phyloP scores from a whole-genome alignment of 2,797 vertebrate genomes.

The Phyllotis vaccarum region DNA sequence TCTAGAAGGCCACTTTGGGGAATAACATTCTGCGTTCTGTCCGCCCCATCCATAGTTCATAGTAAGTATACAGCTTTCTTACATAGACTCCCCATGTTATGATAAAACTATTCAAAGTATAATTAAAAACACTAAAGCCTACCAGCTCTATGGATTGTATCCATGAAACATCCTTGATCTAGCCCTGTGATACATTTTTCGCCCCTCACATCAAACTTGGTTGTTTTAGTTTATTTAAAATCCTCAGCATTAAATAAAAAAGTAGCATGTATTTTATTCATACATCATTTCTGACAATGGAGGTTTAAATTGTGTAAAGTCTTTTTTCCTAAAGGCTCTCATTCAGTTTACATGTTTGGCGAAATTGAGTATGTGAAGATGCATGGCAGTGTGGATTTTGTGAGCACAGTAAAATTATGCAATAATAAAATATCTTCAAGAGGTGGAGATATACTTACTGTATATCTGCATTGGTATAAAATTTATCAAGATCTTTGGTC shows the following conservation, averaged over 20 bases:
- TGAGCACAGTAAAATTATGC: not conserved
- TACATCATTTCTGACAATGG: not conserved
- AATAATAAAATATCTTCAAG: not conserved
- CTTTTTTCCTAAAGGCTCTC: not conserved
- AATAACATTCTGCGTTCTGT: not conserved
- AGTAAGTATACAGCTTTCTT: not conserved
- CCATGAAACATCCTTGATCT: too few relatives aligned
- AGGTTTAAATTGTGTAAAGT: not conserved
- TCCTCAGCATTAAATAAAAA: not conserved
- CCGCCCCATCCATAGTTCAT: not conserved
- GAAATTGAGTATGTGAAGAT: not conserved
- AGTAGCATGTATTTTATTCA: not conserved
- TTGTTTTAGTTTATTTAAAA: not conserved
- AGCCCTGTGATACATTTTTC: not conserved
- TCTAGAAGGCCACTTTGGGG: not conserved
- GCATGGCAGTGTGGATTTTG: not conserved
- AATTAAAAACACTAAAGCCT: not conserved
- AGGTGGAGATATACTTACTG: not conserved
- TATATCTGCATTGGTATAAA: not conserved
- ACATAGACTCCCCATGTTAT: too few relatives aligned
- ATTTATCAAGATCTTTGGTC: not conserved
- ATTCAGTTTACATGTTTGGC: not conserved
- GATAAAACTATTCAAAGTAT: not conserved
- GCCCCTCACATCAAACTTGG: not conserved
- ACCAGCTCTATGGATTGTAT: not conserved